Percentiles rank a stretch among this genome's conserved stretches.
These are phyloP conservation scores for Emberiza fucata DNA, from an alignment of 2,113 vertebrate genomes.

Conservation along the genomic window DNA sequence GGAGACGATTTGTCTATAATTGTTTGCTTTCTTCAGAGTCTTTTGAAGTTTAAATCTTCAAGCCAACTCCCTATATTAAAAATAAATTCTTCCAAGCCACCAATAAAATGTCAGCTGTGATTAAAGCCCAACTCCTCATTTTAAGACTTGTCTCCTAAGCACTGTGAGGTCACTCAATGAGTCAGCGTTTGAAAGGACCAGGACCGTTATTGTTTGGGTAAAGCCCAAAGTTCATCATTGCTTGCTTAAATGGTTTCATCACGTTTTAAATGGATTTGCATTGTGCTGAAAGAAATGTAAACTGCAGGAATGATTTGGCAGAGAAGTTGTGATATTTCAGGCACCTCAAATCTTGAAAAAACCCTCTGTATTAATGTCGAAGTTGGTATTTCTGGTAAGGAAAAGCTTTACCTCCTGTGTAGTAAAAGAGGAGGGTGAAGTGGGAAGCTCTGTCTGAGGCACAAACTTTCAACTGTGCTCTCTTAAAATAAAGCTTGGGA, in stretches of 20 bases:
- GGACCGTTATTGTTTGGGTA: constrained; percentile 29
- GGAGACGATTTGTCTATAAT: constrained; percentile 17
- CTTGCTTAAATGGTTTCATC: not conserved
- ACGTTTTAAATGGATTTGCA: not conserved
- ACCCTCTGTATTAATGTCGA: not conserved
- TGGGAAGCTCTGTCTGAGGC: not conserved
- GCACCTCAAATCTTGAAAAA: not conserved
- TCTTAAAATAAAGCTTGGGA: not conserved
- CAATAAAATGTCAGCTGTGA: constrained; percentile 59
- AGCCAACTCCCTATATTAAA: constrained; percentile 58
- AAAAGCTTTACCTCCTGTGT: not conserved
- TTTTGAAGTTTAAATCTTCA: constrained; percentile 59
- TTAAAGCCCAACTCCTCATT: constrained; percentile 46
- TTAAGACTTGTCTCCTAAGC: constrained; percentile 41
- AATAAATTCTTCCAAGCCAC: constrained; percentile 61
- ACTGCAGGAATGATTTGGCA: not conserved
- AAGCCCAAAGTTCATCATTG: constrained; percentile 16
- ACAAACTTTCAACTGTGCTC: not conserved
- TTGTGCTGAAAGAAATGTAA: not conserved
- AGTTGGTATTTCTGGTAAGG: not conserved
- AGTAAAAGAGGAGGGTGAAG: not conserved
- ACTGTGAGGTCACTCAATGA: constrained; percentile 11
- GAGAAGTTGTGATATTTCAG: not conserved
- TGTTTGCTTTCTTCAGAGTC: constrained; percentile 40
- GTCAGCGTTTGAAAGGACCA: constrained; percentile 23